A percentile compares a stretch with the other conserved stretches of the same genome.
Conservation (phyloP, 2,888 invertebrate genomes). For the Chymomyza caudatula region DNA sequence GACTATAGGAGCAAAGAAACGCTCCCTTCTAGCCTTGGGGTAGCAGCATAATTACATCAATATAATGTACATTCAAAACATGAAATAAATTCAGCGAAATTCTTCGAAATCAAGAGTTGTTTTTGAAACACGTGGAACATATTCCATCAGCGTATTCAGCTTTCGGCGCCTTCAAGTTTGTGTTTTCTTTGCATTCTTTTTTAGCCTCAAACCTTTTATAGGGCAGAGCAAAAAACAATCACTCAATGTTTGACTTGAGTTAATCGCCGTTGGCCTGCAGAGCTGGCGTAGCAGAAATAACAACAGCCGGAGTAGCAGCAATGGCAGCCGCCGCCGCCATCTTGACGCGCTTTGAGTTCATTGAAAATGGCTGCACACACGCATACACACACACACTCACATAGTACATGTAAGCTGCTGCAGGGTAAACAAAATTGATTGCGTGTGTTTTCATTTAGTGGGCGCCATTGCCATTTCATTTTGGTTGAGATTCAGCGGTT, state of each 20-base stretch:
- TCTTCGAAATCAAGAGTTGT: too few relatives aligned
- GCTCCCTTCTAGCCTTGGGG: too few relatives aligned
- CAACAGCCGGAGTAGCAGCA: background rate
- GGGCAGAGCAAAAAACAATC: slow-evolving; percentile 60
- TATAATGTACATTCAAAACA: too few relatives aligned
- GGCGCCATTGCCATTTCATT: slow-evolving; percentile 57
- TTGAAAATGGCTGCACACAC: slow-evolving; percentile 13
- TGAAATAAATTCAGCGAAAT: too few relatives aligned
- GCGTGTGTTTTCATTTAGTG: slow-evolving; percentile 64
- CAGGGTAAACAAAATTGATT: slow-evolving; percentile 64
- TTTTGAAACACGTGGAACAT: background rate
- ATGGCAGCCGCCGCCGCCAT: slow-evolving; percentile 12
- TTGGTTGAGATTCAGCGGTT: slow-evolving; percentile 16
- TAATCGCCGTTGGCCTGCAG: slow-evolving; percentile 66
- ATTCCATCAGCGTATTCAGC: background rate
- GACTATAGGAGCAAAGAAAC: too few relatives aligned
- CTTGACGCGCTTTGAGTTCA: slow-evolving; percentile 13
- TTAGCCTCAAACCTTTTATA: background rate
- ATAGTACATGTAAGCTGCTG: slow-evolving; percentile 29
- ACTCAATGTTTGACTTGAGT: slow-evolving; percentile 70
- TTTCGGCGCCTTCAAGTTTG: background rate
- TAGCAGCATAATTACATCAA: too few relatives aligned
- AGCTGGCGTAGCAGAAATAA: background rate
- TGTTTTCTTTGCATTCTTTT: too few relatives aligned
- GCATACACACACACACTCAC: slow-evolving; percentile 16